Conservation (phyloP, 2,888 invertebrate species). For the Parasteatoda lunata region DNA sequence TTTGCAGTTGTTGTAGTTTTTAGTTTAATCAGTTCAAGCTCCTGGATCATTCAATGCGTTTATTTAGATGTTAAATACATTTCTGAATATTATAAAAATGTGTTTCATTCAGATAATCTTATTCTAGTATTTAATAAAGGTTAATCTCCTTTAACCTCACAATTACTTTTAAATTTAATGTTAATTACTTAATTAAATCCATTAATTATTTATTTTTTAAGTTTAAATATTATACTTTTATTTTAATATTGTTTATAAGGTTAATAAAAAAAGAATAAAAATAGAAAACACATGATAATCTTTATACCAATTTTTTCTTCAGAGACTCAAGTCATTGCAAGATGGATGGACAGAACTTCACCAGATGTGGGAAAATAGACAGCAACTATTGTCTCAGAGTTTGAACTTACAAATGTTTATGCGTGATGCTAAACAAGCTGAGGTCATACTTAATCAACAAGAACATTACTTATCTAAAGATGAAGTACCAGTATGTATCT, state of each 20-base stretch:
- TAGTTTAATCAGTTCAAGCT: no score
- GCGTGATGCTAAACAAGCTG: constrained; percentile 97
- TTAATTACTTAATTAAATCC: not conserved
- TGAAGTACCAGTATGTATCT: constrained; percentile 85
- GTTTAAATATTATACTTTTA: not conserved
- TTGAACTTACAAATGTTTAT: constrained; percentile 96
- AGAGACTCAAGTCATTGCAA: constrained; percentile 94
- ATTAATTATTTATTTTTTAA: not conserved
- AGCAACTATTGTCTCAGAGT: constrained; percentile 93
- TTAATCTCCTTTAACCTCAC: no score
- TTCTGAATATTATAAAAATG: no score
- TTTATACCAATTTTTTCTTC: constrained; percentile 32
- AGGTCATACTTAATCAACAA: constrained; percentile 97
- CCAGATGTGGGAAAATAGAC: constrained; percentile 99
- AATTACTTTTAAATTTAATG: not conserved
- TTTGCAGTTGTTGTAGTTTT: no score
- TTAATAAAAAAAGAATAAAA: not conserved
- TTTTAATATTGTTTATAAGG: not conserved
- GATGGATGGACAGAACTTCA: constrained; percentile 99
- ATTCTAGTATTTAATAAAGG: no score
- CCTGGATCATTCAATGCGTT: no score
- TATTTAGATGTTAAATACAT: no score
- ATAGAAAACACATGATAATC: not conserved
- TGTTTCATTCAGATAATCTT: no score
- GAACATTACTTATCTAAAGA: constrained; percentile 98